Evolutionary conservation across 2,113 vertebrate species (phyloP).

Genomic region (Dissostichus mawsoni): DNA sequence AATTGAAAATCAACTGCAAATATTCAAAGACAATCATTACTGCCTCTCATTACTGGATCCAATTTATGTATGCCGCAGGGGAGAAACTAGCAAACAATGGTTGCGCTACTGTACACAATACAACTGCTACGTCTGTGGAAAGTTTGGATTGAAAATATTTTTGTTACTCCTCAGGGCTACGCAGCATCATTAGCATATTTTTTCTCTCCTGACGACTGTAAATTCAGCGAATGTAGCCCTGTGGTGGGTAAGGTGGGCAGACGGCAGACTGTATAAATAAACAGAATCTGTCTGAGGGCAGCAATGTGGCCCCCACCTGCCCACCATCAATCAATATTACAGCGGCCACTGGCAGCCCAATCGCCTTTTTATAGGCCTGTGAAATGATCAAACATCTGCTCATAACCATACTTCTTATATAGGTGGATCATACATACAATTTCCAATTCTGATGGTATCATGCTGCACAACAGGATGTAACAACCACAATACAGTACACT

Average conservation of each 20-base stretch:
- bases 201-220: conserved; percentile 70
- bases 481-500: conserved; percentile 33
- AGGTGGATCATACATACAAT: conserved; percentile 71
- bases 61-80: conserved; percentile 65
- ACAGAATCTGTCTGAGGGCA: conserved; percentile 78
- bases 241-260: conserved; percentile 76
- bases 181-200: conserved; percentile 75
- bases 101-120: conserved; percentile 46
- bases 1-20: conserved; percentile 75
- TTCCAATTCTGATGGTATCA: conserved; percentile 45
- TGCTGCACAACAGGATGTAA: conserved; percentile 29
- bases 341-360: conserved; percentile 79
- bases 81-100: conserved; percentile 60
- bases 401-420: conserved; percentile 74
- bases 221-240: conserved; percentile 74
- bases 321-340: conserved; percentile 84
- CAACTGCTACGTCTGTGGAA: conserved; percentile 36
- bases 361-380: conserved; percentile 79
- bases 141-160: conserved; percentile 71
- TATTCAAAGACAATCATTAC: conserved; percentile 74
- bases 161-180: conserved; percentile 65
- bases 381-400: conserved; percentile 86
- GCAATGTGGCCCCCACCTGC: conserved; percentile 80
- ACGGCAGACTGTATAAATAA: conserved; percentile 81
- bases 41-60: conserved; percentile 69